phyloP scores from a whole-genome alignment of 2,888 invertebrate species.

The Lordiphosa andalusiaca region DNA sequence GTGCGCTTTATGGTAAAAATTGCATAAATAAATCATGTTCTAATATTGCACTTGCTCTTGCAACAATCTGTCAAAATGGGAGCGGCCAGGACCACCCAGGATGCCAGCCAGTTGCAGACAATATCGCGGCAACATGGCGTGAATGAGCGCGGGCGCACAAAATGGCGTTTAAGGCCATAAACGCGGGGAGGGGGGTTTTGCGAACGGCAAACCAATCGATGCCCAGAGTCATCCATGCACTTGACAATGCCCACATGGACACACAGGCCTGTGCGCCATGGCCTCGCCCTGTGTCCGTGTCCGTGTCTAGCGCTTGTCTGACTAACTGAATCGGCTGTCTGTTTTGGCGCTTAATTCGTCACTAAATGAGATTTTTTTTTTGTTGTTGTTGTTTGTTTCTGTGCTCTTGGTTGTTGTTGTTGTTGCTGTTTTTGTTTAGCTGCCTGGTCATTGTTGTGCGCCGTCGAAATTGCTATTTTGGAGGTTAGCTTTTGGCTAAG shows the following conservation, averaged over 20 bases:
- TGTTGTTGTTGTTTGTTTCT: constrained; percentile 17
- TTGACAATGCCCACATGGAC: constrained; percentile 53
- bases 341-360: constrained; percentile 78
- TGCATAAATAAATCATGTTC: constrained; percentile 78
- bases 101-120: constrained; percentile 29
- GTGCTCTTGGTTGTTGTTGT: constrained; percentile 13
- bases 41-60: constrained; percentile 77
- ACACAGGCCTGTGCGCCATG: too few species aligned
- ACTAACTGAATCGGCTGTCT: constrained; percentile 72
- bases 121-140: constrained; percentile 50
- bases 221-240: constrained; percentile 57
- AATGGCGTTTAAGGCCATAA: constrained; percentile 76
- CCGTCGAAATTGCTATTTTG: constrained; percentile 54
- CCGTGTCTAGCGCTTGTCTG: constrained; percentile 51
- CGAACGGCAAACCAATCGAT: constrained; percentile 66
- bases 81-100: constrained; percentile 23
- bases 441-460: constrained; percentile 39
- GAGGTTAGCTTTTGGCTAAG: constrained; percentile 20
- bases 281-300: constrained; percentile 9
- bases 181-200: too few species aligned
- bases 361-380: constrained; percentile 75
- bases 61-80: constrained; percentile 70
- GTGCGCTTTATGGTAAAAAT: constrained; percentile 65
- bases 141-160: constrained; percentile 69
- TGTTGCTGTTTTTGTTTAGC: constrained; percentile 19